Evolutionary conservation across 2,113 vertebrate genomes (phyloP), one percentile per base, ranked within the genome.

Genomic region (Aspidoscelis tigris): DNA sequence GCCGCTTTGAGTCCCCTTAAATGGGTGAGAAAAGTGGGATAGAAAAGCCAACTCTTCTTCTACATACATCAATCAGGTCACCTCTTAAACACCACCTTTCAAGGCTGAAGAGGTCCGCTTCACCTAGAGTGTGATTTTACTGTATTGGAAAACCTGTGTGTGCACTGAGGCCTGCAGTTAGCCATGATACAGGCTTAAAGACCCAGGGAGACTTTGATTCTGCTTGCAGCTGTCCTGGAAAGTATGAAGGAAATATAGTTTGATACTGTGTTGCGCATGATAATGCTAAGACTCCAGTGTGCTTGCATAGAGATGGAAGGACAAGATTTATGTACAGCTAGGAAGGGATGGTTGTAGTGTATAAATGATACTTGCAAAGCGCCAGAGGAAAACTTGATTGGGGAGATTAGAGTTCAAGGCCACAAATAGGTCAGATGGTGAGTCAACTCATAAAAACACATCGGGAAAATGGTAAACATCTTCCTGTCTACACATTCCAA

Each of bases 321-420:
- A 70, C 88, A 93, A 95, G 94, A 94, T 94, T 95, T 94, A 92
- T 94, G 92, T 76, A 88, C 91, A 7, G 66, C 44, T 10, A 81
- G 74, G 82, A 88, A 90, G 50, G 81, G 92, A 92, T 80, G 70
- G 53, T 2, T 91, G 87, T 92, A 91, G 77, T 26, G 12, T 18
- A 82, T 90, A 92, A 94, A 89, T 76, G 88, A 93, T 87, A 91
- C 2, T 50, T 78, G 85, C 33, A 87, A 89, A 85, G 83, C 89
- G 89, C 80, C 82, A 72, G 87, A 91, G 87, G 66, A 91, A 90
- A 92, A 87, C 68, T 68, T 88, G 88, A 91, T 76, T 69, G 64
- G 0, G 43, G 55, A 88, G 93, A 94, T 93, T 89, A 95, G 85
- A 90, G 83, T 74, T 76, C 84, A 89, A 83, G 84, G 9, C 47